Evolutionary conservation across 2,797 vertebrate species (phyloP).

Genomic region (Manis pentadactyla): DNA sequence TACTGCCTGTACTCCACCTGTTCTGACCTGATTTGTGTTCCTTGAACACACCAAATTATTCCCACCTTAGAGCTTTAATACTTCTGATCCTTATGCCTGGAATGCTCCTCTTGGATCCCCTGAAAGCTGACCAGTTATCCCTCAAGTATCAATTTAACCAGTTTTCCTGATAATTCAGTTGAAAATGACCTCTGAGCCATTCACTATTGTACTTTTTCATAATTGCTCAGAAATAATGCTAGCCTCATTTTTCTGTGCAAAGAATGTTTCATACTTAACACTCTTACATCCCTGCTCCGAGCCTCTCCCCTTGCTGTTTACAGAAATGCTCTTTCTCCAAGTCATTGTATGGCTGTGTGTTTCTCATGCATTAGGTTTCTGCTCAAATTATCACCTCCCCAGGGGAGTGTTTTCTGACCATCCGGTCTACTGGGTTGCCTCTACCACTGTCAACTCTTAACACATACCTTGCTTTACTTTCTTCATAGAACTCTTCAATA

Average conservation of each 20-base stretch:
- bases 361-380: constrained; percentile 2
- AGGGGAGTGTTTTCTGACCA: neutral
- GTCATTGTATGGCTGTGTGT: neutral
- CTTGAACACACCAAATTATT: neutral
- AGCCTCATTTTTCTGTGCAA: neutral
- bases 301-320: neutral
- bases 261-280: neutral
- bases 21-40: neutral
- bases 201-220: neutral
- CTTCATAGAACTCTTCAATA: neutral
- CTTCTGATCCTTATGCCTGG: neutral
- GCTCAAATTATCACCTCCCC: neutral
- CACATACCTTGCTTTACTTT: neutral
- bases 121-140: neutral
- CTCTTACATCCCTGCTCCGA: neutral
- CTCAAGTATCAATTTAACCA: neutral
- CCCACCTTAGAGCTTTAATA: neutral
- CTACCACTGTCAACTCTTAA: neutral
- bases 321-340: neutral
- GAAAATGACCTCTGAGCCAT: neutral
- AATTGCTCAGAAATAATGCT: neutral
- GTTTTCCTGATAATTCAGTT: neutral
- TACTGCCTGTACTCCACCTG: neutral
- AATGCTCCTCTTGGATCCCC: neutral
- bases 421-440: neutral